Evolutionary conservation across 2,113 vertebrate species (phyloP).

Genomic region (Aldabrachelys gigantea): DNA sequence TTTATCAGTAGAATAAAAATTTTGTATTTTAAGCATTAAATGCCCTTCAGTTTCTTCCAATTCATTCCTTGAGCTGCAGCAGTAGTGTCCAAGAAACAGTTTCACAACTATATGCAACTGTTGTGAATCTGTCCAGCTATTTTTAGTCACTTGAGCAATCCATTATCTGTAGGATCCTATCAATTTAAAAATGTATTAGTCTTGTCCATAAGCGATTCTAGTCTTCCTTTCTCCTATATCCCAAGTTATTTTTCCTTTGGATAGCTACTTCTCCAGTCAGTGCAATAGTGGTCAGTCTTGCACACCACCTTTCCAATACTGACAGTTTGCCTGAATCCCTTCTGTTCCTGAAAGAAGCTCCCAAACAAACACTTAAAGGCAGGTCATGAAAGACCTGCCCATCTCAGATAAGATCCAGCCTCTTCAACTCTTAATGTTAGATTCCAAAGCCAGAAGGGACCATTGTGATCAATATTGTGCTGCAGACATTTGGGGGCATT

Average conservation of each 20-base stretch:
- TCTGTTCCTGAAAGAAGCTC: background rate
- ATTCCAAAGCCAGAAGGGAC: background rate
- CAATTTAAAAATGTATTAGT: background rate
- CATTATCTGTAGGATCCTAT: background rate
- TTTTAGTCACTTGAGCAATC: background rate
- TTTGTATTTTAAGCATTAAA: background rate
- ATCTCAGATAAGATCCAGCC: background rate
- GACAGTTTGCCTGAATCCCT: background rate
- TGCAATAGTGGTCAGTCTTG: background rate
- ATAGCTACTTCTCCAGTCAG: background rate
- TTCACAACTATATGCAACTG: background rate
- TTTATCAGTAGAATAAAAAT: background rate
- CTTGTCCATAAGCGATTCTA: background rate
- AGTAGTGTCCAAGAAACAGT: background rate
- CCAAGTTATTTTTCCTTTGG: background rate
- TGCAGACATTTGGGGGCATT: background rate
- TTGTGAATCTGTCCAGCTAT: background rate
- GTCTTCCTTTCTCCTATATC: background rate
- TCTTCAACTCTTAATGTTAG: background rate
- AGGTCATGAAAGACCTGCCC: background rate
- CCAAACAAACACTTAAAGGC: background rate
- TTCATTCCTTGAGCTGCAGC: background rate
- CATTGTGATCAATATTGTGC: background rate
- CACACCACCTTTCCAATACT: background rate
- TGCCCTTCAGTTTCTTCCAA: background rate